phyloP scores from a whole-genome alignment of 2,888 invertebrate species.

The Lithodes maja region DNA sequence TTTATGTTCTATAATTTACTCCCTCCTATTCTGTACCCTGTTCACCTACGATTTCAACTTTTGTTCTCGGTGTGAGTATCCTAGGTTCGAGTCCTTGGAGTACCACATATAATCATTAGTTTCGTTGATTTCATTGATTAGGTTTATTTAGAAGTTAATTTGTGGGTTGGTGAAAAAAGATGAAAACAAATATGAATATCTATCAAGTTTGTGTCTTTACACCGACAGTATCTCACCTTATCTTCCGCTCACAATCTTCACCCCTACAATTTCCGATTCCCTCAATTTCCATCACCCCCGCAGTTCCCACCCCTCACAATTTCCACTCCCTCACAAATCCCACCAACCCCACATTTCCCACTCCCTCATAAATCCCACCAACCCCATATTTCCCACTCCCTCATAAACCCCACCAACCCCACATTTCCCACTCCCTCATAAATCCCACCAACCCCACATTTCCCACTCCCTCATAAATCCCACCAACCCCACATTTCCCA shows the following conservation, averaged over 20 bases:
- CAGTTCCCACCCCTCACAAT: neutral
- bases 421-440: neutral
- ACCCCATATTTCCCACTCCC: neutral
- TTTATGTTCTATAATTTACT: too few relatives aligned
- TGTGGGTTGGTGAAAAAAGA: too few relatives aligned
- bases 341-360: neutral
- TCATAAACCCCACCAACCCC: neutral
- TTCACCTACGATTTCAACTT: too few relatives aligned
- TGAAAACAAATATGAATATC: too few relatives aligned
- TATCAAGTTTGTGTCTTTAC: too few relatives aligned
- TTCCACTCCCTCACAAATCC: neutral
- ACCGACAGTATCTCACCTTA: too few relatives aligned
- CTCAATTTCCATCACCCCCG: neutral
- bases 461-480: neutral
- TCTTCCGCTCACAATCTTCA: neutral
- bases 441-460: neutral
- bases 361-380: neutral
- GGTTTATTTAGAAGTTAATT: too few relatives aligned
- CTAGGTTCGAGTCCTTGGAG: too few relatives aligned
- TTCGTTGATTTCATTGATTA: too few relatives aligned
- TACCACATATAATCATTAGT: too few relatives aligned
- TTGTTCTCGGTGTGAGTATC: too few relatives aligned
- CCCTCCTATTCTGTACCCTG: too few relatives aligned
- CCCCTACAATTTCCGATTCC: neutral
- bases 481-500: neutral